phyloP scores from a whole-genome alignment of 2,888 invertebrate genomes.

The Diaperis boleti region DNA sequence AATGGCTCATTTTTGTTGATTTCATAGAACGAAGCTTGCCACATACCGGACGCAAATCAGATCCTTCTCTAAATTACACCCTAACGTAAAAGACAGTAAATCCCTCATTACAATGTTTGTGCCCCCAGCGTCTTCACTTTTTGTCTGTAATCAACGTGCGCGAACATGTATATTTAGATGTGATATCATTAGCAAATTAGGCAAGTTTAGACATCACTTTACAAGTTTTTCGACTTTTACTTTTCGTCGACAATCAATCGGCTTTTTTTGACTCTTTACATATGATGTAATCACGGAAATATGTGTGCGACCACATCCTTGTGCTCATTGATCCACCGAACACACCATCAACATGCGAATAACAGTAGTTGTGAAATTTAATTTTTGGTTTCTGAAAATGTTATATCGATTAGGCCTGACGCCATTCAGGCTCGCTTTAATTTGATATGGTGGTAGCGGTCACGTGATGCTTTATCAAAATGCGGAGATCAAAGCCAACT shows the following conservation, averaged over 20 bases:
- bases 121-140: too few relatives aligned
- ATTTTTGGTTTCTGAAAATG: neutral
- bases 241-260: neutral
- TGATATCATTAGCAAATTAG: constrained; percentile 1
- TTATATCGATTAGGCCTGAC: neutral
- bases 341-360: too few relatives aligned
- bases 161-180: constrained; percentile 4
- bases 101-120: too few relatives aligned
- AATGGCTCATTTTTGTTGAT: constrained; percentile 5
- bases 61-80: too few relatives aligned
- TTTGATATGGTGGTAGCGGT: constrained; percentile 6
- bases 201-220: constrained; percentile 10
- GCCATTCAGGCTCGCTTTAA: constrained; percentile 1
- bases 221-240: constrained; percentile 12
- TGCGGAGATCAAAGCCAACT: constrained; percentile 9
- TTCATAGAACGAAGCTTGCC: constrained; percentile 13
- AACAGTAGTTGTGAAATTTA: neutral
- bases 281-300: constrained; percentile 1
- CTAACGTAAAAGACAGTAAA: too few relatives aligned
- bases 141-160: too few relatives aligned
- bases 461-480: constrained; percentile 4
- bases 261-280: neutral
- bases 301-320: neutral
- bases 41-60: too few relatives aligned
- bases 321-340: neutral